Conservation (phyloP, 1,140 invertebrate species). For the Onthophagus taurus region DNA sequence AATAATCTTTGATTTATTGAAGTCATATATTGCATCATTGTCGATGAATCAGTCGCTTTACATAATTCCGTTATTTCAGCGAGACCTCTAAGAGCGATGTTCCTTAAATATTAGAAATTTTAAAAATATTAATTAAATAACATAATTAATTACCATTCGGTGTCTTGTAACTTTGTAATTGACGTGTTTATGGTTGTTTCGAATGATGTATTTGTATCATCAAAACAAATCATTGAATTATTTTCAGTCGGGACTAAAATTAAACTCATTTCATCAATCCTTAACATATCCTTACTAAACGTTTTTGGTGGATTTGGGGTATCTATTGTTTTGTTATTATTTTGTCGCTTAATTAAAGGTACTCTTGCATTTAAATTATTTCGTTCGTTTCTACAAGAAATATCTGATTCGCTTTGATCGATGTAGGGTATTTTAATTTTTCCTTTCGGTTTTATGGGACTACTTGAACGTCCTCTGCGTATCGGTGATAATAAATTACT, state of each 20-base stretch:
- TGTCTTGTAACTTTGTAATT: conserved; percentile 21
- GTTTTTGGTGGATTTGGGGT: not conserved
- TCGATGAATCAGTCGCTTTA: conserved; percentile 16
- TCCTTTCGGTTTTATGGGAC: conserved; percentile 16
- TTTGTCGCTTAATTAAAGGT: conserved; percentile 1
- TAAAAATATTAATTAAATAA: not conserved
- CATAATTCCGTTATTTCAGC: conserved; percentile 32
- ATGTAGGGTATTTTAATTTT: conserved; percentile 17
- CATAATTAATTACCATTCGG: conserved; percentile 23
- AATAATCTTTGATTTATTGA: conserved; percentile 33
- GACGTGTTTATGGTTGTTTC: conserved; percentile 13
- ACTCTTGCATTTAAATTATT: too few relatives aligned
- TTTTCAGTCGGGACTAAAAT: conserved; percentile 8
- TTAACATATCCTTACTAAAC: conserved; percentile 11
- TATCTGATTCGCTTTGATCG: conserved; percentile 16
- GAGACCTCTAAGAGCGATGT: conserved; percentile 24
- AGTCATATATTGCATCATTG: conserved; percentile 32
- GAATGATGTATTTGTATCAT: too few relatives aligned
- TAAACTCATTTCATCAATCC: conserved; percentile 12
- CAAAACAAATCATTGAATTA: not conserved
- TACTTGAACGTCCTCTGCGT: conserved; percentile 23
- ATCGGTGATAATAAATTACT: conserved; percentile 23
- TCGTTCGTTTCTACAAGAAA: not conserved
- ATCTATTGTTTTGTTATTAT: conserved; percentile 2
- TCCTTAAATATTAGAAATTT: conserved; percentile 20